A percentile compares a stretch with the other conserved stretches of the same genome.
These are phyloP conservation scores for Coenonympha arcania DNA, from an alignment of 2,888 invertebrate genomes.

Conservation along the genomic window DNA sequence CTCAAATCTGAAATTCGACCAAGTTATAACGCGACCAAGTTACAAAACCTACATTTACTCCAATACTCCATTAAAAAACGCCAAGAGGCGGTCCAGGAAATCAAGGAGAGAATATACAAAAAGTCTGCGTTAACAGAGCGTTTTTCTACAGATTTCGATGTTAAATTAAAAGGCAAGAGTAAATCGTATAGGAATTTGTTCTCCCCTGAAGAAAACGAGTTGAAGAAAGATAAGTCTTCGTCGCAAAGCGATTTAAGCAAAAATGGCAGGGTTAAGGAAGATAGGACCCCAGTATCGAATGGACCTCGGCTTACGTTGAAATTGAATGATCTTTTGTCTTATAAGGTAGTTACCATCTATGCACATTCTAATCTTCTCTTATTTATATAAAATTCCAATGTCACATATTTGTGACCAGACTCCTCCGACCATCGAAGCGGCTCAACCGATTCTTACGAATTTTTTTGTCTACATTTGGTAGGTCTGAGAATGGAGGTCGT, in stretches of 20 bases:
- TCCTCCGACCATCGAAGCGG: too few species aligned
- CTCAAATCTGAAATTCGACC: constrained; percentile 77
- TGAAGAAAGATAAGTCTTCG: constrained; percentile 41
- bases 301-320: constrained; percentile 61
- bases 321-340: constrained; percentile 66
- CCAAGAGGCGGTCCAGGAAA: constrained; percentile 75
- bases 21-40: constrained; percentile 81
- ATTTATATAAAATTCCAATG: too few species aligned
- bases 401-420: too few species aligned
- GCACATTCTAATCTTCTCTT: too few species aligned
- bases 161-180: constrained; percentile 43
- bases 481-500: too few species aligned
- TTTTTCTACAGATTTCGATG: constrained; percentile 40
- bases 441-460: too few species aligned
- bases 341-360: too few species aligned
- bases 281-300: constrained; percentile 46
- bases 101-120: constrained; percentile 64
- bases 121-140: constrained; percentile 55
- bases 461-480: too few species aligned
- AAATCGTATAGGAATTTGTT: constrained; percentile 57
- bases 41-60: constrained; percentile 79
- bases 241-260: constrained; percentile 48
- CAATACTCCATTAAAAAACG: constrained; percentile 82
- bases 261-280: constrained; percentile 54
- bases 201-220: constrained; percentile 44